Evolutionary conservation across 1,140 invertebrate species (phyloP), one percentile per base, ranked within the genome.

Genomic region (Dinothrombium tinctorium): DNA sequence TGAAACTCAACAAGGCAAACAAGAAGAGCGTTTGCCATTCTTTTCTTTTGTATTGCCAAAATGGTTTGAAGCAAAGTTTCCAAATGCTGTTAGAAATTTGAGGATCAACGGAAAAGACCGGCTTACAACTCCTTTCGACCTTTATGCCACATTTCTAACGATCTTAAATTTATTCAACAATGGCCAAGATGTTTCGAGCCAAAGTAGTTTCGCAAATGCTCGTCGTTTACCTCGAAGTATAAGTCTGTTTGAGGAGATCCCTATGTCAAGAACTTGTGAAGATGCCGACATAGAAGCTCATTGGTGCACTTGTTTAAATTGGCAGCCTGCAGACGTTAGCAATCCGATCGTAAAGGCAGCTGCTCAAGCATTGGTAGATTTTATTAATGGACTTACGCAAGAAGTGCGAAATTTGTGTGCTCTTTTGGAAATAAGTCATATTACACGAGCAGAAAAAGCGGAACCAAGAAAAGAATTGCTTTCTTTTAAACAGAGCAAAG

Each of bases 251-350:
- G 51, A 46, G n/a, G 45, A 53, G 41, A 55, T 63, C 17, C 56
- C 60, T 7, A 64, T 57, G 19, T 65, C 71, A 35, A 62, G 83
- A 36, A 77, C 74, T 2, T 90, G 83, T 55, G 63, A 66, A 12
- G 69, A 84, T 57, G 84, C 84, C 4, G 77, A 71, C 23, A 81
- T 92, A 37, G 80, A 84, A 54, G 73, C 82, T 0, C 86, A 92
- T 57, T 94, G 86, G 86, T 94, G 86, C 52, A 74, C 82, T n/a
- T 94, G 86, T 53, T 60, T 89, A 4, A 66, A 68, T 3, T 87
- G 81, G 78, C 52, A 69, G 48, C 52, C 62, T 46, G 54, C 73
- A 2, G 40, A 56, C 24, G 31, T 50, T 0, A 58, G 54, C 0
- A 51, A 63, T 36, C 41, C 50, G 26, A 59, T 59, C 32, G 59